phyloP scores from a whole-genome alignment of 2,888 invertebrate genomes.

The Phoronis australis region DNA sequence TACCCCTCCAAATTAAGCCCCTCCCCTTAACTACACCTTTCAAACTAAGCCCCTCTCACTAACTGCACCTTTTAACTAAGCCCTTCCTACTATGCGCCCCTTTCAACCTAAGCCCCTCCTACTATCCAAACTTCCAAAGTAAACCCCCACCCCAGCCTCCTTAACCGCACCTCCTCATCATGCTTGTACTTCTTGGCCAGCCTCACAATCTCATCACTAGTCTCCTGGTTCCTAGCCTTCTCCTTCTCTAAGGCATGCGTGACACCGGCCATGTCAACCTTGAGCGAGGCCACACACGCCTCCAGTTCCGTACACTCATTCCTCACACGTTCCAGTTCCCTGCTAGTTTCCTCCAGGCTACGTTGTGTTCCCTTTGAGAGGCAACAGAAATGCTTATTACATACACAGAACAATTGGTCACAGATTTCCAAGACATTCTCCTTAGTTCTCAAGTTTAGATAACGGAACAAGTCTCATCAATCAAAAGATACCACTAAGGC shows the following conservation, averaged over 20 bases:
- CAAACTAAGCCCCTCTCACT: too few species aligned
- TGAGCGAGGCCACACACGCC: constrained; percentile 26
- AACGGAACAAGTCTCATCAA: too few species aligned
- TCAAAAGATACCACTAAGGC: too few species aligned
- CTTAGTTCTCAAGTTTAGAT: too few species aligned
- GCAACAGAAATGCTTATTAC: not conserved
- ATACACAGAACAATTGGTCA: too few species aligned
- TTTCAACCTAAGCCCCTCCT: too few species aligned
- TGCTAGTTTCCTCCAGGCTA: constrained; percentile 37
- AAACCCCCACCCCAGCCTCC: too few species aligned
- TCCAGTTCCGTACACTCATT: constrained; percentile 36
- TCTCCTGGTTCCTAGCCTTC: constrained; percentile 29
- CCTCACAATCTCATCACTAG: constrained; percentile 43
- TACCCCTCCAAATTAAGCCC: too few species aligned
- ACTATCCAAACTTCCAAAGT: too few species aligned
- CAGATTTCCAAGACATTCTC: not conserved
- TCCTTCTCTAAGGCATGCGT: constrained; percentile 32
- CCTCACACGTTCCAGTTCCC: constrained; percentile 37
- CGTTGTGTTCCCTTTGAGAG: constrained; percentile 34
- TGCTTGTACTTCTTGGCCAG: constrained; percentile 33
- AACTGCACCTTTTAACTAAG: too few species aligned
- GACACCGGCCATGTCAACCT: constrained; percentile 31
- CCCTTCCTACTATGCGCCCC: too few species aligned
- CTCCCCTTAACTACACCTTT: too few species aligned
- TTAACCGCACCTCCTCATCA: constrained; percentile 40